Conservation (phyloP, 2,113 vertebrate genomes). For the Actenoides hombroni region DNA sequence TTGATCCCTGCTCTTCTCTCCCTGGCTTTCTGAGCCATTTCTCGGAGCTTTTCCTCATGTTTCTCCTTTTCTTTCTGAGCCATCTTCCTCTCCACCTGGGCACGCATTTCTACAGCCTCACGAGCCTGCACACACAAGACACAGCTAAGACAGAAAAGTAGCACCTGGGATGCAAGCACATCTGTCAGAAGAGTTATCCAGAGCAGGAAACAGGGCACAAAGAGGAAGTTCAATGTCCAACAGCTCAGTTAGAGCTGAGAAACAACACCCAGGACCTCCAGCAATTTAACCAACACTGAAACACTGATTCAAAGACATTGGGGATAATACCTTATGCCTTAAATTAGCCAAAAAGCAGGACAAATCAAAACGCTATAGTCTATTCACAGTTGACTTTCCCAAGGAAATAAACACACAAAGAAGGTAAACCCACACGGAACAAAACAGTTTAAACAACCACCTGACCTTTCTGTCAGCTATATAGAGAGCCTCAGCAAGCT, state of each 20-base stretch:
- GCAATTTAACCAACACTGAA: neutral
- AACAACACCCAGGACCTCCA: neutral
- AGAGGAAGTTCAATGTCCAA: neutral
- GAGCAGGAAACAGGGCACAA: neutral
- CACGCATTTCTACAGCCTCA: slow-evolving; percentile 97
- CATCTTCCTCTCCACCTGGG: slow-evolving; percentile 98
- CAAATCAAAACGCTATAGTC: neutral
- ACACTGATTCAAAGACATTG: neutral
- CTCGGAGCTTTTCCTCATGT: slow-evolving; percentile 95
- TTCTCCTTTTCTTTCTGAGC: slow-evolving; percentile 99
- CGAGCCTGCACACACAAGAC: slow-evolving; percentile 79
- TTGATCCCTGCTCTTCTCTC: slow-evolving; percentile 97
- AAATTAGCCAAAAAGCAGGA: neutral
- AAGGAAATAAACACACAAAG: neutral
- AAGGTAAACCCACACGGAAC: neutral
- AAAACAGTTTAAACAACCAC: neutral
- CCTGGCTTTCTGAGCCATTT: slow-evolving; percentile 94
- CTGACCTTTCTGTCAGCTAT: slow-evolving; percentile 96
- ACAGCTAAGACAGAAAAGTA: neutral
- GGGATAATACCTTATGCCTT: neutral
- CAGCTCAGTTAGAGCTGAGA: neutral
- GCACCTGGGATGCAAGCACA: neutral
- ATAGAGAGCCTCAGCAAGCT: slow-evolving; percentile 95
- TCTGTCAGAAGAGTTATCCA: neutral
- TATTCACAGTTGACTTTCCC: neutral